phyloP scores from a whole-genome alignment of 2,797 vertebrate genomes.

The Vipera latastei region DNA sequence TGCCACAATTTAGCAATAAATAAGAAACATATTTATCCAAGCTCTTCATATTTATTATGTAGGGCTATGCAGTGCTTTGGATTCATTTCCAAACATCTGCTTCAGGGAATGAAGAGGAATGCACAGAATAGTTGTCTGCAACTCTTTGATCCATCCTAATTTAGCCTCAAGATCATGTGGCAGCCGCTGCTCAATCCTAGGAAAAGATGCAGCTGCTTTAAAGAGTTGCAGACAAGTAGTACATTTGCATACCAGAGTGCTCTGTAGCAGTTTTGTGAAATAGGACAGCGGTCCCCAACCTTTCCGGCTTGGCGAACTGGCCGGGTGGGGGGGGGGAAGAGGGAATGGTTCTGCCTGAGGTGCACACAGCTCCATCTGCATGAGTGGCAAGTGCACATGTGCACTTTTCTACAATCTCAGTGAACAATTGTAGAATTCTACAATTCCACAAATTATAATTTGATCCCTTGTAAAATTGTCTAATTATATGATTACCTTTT shows the following conservation, averaged over 20 bases:
- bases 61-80: neutral
- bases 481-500: neutral
- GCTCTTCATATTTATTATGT: neutral
- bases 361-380: neutral
- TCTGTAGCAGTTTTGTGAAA: neutral
- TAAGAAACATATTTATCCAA: neutral
- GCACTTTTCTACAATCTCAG: neutral
- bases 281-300: neutral
- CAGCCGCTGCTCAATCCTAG: neutral
- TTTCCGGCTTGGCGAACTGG: fast-evolving
- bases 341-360: neutral
- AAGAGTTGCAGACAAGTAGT: neutral
- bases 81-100: neutral
- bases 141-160: neutral
- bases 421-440: neutral
- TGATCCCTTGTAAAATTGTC: neutral
- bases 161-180: neutral
- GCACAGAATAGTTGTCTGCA: neutral
- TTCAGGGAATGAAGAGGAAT: neutral
- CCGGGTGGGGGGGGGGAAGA: too few relatives aligned
- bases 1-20: neutral
- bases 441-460: neutral
- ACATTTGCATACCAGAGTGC: neutral
- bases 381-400: neutral
- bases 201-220: neutral